phyloP scores from a whole-genome alignment of 2,888 invertebrate species.

The Ectemnius cavifrons region DNA sequence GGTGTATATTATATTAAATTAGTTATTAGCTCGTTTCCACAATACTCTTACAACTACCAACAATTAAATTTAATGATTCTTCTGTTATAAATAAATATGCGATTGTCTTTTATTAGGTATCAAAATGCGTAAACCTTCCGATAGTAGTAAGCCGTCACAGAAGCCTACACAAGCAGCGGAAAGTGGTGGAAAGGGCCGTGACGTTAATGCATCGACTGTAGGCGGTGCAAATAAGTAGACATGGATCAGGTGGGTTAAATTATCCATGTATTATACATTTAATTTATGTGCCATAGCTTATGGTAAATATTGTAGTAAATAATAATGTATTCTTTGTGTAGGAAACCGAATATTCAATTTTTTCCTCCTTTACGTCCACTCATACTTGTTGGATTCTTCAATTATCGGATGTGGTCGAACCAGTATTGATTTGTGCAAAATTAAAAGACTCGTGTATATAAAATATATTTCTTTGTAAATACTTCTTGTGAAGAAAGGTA shows the following conservation, averaged over 20 bases:
- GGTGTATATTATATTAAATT: background rate
- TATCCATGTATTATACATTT: slow-evolving; percentile 6
- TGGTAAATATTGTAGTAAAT: no score
- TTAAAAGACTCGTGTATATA: background rate
- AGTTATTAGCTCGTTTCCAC: slow-evolving; percentile 1
- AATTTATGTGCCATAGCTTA: slow-evolving; percentile 24
- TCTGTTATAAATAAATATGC: slow-evolving; percentile 2
- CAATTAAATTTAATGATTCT: background rate
- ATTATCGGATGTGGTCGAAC: slow-evolving; percentile 2
- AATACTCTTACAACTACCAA: background rate
- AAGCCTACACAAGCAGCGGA: slow-evolving; percentile 36
- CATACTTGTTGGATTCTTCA: slow-evolving; percentile 5
- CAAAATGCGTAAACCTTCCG: background rate
- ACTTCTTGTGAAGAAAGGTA: no score
- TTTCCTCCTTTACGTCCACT: slow-evolving; percentile 11
- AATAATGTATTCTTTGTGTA: slow-evolving; percentile 32
- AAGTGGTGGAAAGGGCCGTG: slow-evolving; percentile 70
- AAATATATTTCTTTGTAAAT: background rate
- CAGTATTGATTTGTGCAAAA: slow-evolving; percentile 3
- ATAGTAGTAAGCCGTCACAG: background rate
- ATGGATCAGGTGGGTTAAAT: slow-evolving; percentile 67
- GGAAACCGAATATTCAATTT: slow-evolving; percentile 34
- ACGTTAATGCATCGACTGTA: slow-evolving; percentile 81
- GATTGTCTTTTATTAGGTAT: slow-evolving; percentile 2
- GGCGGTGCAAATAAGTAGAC: slow-evolving; percentile 79